phyloP scores from a whole-genome alignment of 2,113 vertebrate genomes.

The Syrrhaptes paradoxus region DNA sequence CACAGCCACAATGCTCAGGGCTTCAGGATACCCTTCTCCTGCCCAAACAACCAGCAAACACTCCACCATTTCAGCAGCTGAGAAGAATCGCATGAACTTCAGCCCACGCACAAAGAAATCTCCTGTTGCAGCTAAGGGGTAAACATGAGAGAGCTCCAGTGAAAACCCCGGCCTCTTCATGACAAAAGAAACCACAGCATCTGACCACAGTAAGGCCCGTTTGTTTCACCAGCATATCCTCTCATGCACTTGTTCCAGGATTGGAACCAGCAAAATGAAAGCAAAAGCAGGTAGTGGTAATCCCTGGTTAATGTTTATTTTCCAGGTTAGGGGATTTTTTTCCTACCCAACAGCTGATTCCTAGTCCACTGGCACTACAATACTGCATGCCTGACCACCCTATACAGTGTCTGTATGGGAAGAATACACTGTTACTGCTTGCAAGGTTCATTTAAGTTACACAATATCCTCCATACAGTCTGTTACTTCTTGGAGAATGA shows the following conservation, averaged over 20 bases:
- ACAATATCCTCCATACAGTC: neutral
- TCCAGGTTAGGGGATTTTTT: neutral
- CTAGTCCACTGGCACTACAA: neutral
- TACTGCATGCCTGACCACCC: neutral
- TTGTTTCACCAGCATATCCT: neutral
- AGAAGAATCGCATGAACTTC: neutral
- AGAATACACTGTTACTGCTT: neutral
- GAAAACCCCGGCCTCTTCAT: neutral
- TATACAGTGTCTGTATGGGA: neutral
- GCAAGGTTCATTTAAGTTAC: slow-evolving; percentile 10
- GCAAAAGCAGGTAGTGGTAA: neutral
- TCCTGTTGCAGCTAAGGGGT: neutral
- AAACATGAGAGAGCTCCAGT: neutral
- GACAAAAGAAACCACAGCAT: neutral
- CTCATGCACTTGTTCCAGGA: neutral
- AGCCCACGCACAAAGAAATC: neutral
- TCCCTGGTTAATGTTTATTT: neutral
- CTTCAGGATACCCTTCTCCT: neutral
- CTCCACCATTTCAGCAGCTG: neutral
- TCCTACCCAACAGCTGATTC: neutral
- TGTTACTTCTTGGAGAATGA: slow-evolving; percentile 1
- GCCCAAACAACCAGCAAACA: neutral
- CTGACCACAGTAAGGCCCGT: neutral
- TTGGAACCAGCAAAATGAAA: slow-evolving; percentile 1
- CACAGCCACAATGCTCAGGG: neutral